Evolutionary conservation across 1,140 invertebrate genomes (phyloP).

Genomic region (Ladona fulva): DNA sequence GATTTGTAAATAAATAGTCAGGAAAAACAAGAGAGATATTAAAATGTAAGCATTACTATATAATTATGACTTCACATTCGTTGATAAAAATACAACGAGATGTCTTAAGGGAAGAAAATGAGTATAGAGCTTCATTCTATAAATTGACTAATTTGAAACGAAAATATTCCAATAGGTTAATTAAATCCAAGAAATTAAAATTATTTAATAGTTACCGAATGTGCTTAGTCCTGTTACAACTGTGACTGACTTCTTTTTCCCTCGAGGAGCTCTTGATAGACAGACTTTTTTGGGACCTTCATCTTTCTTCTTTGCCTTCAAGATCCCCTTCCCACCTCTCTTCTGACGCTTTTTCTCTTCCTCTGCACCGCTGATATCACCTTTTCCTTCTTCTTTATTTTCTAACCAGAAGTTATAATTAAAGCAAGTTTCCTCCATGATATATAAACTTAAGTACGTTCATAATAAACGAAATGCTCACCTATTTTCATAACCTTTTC

Average conservation of each 20-base stretch:
- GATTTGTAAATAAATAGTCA: too few species aligned
- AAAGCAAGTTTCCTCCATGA: not conserved
- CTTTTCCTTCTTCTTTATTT: constrained; percentile 42
- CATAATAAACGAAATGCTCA: not conserved
- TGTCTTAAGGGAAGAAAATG: too few species aligned
- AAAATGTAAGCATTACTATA: too few species aligned
- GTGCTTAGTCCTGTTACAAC: constrained; percentile 77
- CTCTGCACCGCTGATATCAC: constrained; percentile 57
- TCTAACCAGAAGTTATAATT: not conserved
- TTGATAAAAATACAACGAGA: too few species aligned
- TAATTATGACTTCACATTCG: too few species aligned
- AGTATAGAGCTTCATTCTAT: too few species aligned
- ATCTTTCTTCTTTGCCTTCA: constrained; percentile 81
- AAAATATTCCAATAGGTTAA: too few species aligned
- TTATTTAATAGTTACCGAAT: constrained; percentile 55
- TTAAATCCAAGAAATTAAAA: constrained; percentile 12
- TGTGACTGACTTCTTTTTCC: constrained; percentile 98
- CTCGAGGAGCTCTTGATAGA: constrained; percentile 83
- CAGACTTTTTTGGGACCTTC: constrained; percentile 66
- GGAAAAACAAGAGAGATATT: too few species aligned
- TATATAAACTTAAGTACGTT: not conserved
- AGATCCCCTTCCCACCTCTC: constrained; percentile 78
- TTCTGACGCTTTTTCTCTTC: constrained; percentile 92
- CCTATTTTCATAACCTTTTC: constrained; percentile 63
- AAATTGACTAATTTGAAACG: too few species aligned